Evolutionary conservation across 2,888 invertebrate genomes (phyloP).

Genomic region (Isotomurus palustris): DNA sequence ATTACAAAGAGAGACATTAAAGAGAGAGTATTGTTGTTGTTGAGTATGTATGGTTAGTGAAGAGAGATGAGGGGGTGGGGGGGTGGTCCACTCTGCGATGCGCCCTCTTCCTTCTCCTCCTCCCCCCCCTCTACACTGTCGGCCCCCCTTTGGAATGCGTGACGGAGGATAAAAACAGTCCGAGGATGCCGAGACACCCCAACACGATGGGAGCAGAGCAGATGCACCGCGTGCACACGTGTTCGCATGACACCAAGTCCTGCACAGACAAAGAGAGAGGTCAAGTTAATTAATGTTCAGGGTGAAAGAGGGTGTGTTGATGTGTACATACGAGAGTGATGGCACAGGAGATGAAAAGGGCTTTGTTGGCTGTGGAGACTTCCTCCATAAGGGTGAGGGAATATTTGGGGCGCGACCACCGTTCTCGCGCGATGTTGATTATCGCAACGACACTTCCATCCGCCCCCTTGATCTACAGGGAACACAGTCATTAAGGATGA

Average conservation of each 20-base stretch:
- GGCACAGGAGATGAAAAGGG: conserved; percentile 45
- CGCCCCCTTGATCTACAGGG: conserved; percentile 45
- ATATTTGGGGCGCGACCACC: conserved; percentile 35
- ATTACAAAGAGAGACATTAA: no score
- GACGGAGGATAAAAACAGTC: no score
- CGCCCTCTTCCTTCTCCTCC: background rate
- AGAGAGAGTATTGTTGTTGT: no score
- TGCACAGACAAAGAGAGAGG: conserved; percentile 15
- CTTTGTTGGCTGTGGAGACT: conserved; percentile 45
- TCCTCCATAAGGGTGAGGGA: conserved; percentile 45
- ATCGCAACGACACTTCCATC: conserved; percentile 45
- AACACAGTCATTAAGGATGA: conserved; percentile 1
- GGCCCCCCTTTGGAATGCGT: conserved; percentile 1
- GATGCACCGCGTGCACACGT: conserved; percentile 44
- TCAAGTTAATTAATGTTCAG: background rate
- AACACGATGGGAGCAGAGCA: conserved; percentile 44
- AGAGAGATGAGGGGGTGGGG: no score
- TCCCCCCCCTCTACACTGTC: no score
- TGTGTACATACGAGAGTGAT: conserved; percentile 37
- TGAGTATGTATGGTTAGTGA: no score
- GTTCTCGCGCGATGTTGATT: conserved; percentile 45
- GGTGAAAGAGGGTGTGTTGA: background rate
- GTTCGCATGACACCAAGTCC: conserved; percentile 46
- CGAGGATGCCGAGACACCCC: conserved; percentile 43
- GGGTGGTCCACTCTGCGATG: background rate